Evolutionary conservation across 2,888 invertebrate species (phyloP), one percentile per base, ranked within the genome.

Genomic region (Eulithis testata): DNA sequence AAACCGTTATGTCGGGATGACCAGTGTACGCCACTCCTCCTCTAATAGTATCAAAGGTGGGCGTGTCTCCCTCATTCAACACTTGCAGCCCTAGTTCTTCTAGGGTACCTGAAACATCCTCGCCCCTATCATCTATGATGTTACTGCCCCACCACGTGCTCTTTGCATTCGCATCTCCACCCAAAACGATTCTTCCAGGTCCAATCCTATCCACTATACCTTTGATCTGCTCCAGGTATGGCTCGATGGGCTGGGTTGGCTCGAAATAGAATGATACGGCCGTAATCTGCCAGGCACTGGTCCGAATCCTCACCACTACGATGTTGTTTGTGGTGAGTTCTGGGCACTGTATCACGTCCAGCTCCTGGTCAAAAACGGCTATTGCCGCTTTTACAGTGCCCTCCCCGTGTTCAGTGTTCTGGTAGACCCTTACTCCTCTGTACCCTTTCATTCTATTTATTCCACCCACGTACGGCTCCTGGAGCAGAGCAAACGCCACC

Each of bases 311-410:
- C 47, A 47, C 21, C 21, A 21, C 21, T 21, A 21, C 21, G 21
- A 21, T 21, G 21, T 21, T 21, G 21, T 21, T 21, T 21, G 21
- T 21, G 21, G 21, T 21, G 21, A 21, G 21, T 21, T 21, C 21
- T 21, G 21, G 21, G 21, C 21, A 21, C 21, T 21, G 21, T 21
- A 21, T 21, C 21, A 21, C 21, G 21, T 21, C 21, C 21, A 21
- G 11, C 8, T 47, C 47, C 6, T 47, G 11, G 12, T 47, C 47
- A 14, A 47, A 47, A 8, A 47, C 47, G 47, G 47, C 47, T 47
- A 47, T 47, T 47, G 47, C 47, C 47, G 47, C 47, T n/a, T 47
- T 47, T 4, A 47, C n/a, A 7, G 47, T 47, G 47, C 47, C 47
- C n/a, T 47, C n/a, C 12, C 47, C 37, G 37, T 37, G 5, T 37